Conservation (phyloP, 2,113 vertebrate genomes). For the Melanerpes formicivorus region DNA sequence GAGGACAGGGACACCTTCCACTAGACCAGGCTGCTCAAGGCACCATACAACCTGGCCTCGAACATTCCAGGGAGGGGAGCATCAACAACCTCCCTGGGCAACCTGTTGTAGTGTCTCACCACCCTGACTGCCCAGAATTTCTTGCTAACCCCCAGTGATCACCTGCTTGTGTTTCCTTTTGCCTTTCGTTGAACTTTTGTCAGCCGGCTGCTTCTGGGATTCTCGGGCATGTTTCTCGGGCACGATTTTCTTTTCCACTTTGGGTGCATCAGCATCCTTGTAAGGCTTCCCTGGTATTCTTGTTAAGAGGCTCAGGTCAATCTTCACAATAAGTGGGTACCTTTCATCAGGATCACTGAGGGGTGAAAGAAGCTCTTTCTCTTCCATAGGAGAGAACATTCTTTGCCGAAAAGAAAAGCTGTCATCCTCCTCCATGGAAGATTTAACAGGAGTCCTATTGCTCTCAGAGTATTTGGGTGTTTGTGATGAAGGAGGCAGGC, state of each 20-base stretch:
- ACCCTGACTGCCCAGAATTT: too few relatives aligned
- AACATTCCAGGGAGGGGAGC: too few relatives aligned
- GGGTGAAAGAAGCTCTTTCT: conserved; percentile 94
- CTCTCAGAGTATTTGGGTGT: conserved; percentile 96
- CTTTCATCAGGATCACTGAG: conserved; percentile 94
- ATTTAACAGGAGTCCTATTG: conserved; percentile 89
- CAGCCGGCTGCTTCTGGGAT: conserved; percentile 85
- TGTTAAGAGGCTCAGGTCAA: conserved; percentile 93
- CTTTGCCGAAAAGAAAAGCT: conserved; percentile 82
- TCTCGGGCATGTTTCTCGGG: conserved; percentile 87
- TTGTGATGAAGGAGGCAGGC: conserved; percentile 94
- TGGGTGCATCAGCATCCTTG: conserved; percentile 87
- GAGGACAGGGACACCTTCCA: too few relatives aligned
- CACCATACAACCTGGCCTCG: too few relatives aligned
- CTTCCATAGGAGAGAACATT: conserved; percentile 96
- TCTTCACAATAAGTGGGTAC: conserved; percentile 93
- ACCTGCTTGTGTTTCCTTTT: conserved; percentile 95
- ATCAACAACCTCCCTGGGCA: too few relatives aligned
- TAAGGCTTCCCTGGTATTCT: conserved; percentile 92
- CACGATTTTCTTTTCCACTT: conserved; percentile 86
- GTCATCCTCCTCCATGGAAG: conserved; percentile 86
- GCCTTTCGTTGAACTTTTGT: conserved; percentile 88
- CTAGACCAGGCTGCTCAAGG: too few relatives aligned
- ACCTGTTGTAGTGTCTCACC: too few relatives aligned
- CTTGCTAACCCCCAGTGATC: background rate